Evolutionary conservation across 1,140 invertebrate species (phyloP), one percentile per base, ranked within the genome.

Genomic region (Asobara japonica): DNA sequence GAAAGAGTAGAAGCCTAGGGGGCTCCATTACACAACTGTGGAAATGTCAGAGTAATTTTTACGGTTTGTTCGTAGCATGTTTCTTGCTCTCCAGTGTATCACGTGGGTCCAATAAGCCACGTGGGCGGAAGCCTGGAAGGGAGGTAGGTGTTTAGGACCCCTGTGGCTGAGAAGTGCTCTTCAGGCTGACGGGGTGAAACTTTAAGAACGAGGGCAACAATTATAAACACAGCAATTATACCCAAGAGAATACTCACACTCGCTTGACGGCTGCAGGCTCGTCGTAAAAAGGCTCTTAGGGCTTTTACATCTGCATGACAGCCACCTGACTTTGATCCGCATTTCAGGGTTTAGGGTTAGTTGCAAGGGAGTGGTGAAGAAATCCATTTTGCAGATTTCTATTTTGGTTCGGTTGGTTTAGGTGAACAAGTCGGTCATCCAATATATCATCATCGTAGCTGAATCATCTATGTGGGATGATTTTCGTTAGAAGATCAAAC

Each of bases 201-300:
- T 2, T 3, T 8, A 41, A 11, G 36, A 65, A 45, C 31, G 65
- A 66, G 65, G 22, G 22, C n/a, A 27, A 66, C 65, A 66, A 65
- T 65, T 65, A 65, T 65, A 65, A 66, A 66, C 36, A 66, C 31
- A 45, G 36, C 65, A 66, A 66, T 66, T 66, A 45, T 41, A 27
- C 25, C 16, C 41, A 36, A 36, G 62, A 38, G 22, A 20, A 20
- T 20, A 38, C 33, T 38, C 64, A 22, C 60, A 11, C 27, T 2
- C 7, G n/a, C n/a, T n/a, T n/a, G n/a, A n/a, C n/a, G n/a, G n/a
- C n/a, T n/a, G n/a, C n/a, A n/a, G n/a, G n/a, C n/a, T n/a, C n/a
- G n/a, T n/a, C n/a, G n/a, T n/a, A n/a, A n/a, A n/a, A n/a, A n/a
- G n/a, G n/a, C n/a, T n/a, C n/a, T n/a, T n/a, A n/a, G n/a, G n/a